Conservation (phyloP, 2,888 invertebrate genomes). For the Trachelus troglodyta region DNA sequence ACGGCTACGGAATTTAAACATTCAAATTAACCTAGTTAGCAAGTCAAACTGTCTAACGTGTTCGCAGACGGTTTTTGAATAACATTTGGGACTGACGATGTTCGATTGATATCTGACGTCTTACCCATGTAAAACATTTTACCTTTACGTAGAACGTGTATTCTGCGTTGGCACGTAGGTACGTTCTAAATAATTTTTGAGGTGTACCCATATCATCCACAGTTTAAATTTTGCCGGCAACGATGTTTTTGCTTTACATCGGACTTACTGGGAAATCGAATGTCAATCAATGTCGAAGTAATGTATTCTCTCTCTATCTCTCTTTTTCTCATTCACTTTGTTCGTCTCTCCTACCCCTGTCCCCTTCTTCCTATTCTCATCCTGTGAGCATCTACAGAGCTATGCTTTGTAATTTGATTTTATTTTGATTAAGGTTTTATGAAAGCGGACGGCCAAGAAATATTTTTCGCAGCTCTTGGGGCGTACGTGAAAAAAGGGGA, state of each 20-base stretch:
- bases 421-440: not conserved
- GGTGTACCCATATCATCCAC: not conserved
- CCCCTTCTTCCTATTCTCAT: not conserved
- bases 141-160: not conserved
- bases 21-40: conserved; percentile 64
- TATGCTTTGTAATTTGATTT: not conserved
- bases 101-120: conserved; percentile 39
- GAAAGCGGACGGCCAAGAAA: not conserved
- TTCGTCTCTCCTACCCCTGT: not conserved
- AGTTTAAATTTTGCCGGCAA: not conserved
- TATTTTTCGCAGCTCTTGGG: not conserved
- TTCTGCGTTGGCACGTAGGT: not conserved
- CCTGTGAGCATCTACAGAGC: not conserved
- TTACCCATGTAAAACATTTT: not conserved
- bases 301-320: not conserved
- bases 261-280: not conserved
- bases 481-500: not conserved
- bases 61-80: conserved; percentile 19
- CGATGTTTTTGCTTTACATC: not conserved
- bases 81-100: conserved; percentile 24
- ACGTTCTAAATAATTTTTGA: not conserved
- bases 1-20: conserved; percentile 60
- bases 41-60: conserved; percentile 61
- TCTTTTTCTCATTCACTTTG: not conserved
- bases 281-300: not conserved